Conservation (phyloP, 2,797 vertebrate species). For the Artibeus lituratus region DNA sequence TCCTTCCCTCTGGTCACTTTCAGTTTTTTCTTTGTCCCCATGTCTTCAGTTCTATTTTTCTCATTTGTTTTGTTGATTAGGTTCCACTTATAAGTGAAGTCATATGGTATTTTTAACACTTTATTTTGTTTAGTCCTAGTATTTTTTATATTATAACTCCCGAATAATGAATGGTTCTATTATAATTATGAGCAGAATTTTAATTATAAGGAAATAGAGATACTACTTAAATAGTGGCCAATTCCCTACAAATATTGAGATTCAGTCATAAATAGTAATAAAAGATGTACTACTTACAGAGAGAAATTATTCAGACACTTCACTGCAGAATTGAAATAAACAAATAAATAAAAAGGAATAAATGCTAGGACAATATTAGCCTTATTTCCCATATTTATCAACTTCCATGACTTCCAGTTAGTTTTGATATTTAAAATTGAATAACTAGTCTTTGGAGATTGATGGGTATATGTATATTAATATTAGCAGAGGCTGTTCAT, state of each 20-base stretch:
- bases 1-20: too few relatives aligned
- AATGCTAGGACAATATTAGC: constrained; percentile 60
- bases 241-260: neutral
- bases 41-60: too few relatives aligned
- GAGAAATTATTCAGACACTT: constrained; percentile 3
- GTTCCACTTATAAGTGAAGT: too few relatives aligned
- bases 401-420: constrained; percentile 60
- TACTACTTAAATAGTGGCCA: neutral
- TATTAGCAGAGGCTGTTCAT: constrained; percentile 55
- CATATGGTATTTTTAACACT: neutral
- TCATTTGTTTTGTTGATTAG: too few relatives aligned
- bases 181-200: neutral
- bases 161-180: neutral
- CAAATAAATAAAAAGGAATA: constrained; percentile 8
- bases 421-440: constrained; percentile 66
- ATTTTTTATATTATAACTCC: neutral
- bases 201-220: neutral
- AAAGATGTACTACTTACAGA: neutral
- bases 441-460: constrained; percentile 70
- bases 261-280: neutral
- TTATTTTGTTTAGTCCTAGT: neutral
- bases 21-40: too few relatives aligned
- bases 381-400: constrained; percentile 69
- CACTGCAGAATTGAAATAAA: neutral
- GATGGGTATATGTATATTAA: constrained; percentile 68